Evolutionary conservation across 2,113 vertebrate species (phyloP).

Genomic region (Acanthochromis polyacanthus): DNA sequence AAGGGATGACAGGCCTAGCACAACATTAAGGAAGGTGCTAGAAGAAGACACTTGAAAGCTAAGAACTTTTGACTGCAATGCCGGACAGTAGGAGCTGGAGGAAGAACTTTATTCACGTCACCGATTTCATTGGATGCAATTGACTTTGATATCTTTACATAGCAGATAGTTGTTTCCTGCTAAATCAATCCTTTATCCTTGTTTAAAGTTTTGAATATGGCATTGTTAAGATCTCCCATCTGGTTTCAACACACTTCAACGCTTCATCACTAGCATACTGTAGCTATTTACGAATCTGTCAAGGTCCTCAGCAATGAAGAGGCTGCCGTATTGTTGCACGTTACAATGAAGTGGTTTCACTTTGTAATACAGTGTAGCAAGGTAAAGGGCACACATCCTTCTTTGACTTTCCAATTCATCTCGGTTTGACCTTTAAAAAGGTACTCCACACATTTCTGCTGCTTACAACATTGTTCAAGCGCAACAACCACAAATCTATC

Average conservation of each 20-base stretch:
- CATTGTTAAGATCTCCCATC: not conserved
- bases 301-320: slow-evolving; percentile 6
- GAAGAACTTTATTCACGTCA: no score
- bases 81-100: no score
- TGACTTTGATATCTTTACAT: no score
- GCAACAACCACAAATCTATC: slow-evolving; percentile 31
- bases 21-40: no score
- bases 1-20: no score
- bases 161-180: no score
- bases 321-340: not conserved
- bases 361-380: slow-evolving; percentile 40
- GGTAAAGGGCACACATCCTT: slow-evolving; percentile 50
- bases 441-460: slow-evolving; percentile 18
- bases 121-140: no score
- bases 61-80: no score
- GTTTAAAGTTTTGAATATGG: no score
- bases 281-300: slow-evolving; percentile 16
- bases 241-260: not conserved
- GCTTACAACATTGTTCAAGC: slow-evolving; percentile 47
- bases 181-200: no score
- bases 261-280: not conserved
- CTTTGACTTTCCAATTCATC: slow-evolving; percentile 45
- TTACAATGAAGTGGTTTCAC: slow-evolving; percentile 30
- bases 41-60: no score
- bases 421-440: slow-evolving; percentile 67